These are phyloP conservation scores for Actinemys pallida DNA, from an alignment of 2,113 vertebrate genomes.

Conservation along the genomic window DNA sequence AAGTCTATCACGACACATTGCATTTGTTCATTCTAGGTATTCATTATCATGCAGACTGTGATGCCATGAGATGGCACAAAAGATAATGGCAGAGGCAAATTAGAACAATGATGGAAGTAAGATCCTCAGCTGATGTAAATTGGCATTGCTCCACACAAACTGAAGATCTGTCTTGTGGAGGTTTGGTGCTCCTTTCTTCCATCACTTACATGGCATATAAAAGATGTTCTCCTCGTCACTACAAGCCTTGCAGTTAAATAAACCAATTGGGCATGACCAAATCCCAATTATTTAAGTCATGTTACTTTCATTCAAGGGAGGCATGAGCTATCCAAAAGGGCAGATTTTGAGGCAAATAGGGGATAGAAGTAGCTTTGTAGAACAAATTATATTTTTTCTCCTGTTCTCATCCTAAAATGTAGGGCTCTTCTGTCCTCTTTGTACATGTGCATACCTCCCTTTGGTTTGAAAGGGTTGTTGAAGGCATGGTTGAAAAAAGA, in stretches of 20 bases:
- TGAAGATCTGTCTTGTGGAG: not conserved
- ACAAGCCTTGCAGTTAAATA: not conserved
- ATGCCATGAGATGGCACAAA: not conserved
- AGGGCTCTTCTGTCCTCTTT: not conserved
- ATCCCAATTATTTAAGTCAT: not conserved
- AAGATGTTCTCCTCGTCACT: not conserved
- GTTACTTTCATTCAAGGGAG: not conserved
- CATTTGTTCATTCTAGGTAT: conserved; percentile 1
- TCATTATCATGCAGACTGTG: conserved; percentile 25
- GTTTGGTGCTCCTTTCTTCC: not conserved
- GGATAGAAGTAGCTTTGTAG: not conserved
- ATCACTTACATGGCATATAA: not conserved
- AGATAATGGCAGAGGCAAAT: conserved; percentile 7
- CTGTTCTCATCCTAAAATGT: not conserved
- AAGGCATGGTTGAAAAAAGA: not conserved
- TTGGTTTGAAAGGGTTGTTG: not conserved
- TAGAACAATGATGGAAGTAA: not conserved
- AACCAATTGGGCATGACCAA: not conserved
- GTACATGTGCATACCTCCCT: not conserved
- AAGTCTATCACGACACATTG: conserved; percentile 25
- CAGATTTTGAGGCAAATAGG: not conserved
- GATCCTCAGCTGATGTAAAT: not conserved
- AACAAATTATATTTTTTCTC: not conserved
- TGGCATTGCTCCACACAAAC: not conserved
- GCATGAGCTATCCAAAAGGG: not conserved